Evolutionary conservation across 2,113 vertebrate genomes (phyloP).

Genomic region (Apodemus speciosus): DNA sequence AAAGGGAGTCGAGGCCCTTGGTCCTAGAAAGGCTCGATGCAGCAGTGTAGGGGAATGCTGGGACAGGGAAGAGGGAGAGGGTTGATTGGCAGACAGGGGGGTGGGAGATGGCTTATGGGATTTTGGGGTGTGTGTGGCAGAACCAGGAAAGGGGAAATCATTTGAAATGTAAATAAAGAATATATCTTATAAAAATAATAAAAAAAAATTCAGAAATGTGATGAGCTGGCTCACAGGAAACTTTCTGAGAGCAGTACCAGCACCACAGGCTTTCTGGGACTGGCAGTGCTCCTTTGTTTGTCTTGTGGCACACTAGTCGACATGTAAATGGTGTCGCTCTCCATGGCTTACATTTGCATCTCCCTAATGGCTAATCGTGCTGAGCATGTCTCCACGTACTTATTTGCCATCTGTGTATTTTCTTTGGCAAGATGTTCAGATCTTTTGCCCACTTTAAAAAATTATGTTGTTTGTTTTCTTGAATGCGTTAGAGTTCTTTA

Average conservation of each 20-base stretch:
- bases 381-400: not conserved
- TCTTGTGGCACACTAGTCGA: not conserved
- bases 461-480: constrained; percentile 29
- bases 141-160: no score
- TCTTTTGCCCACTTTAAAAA: constrained; percentile 33
- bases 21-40: no score
- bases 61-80: no score
- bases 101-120: no score
- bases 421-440: constrained; percentile 16
- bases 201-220: not conserved
- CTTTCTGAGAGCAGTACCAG: not conserved
- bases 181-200: no score
- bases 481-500: not conserved
- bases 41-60: no score
- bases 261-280: not conserved
- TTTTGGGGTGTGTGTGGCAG: no score
- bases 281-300: not conserved
- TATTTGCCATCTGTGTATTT: constrained; percentile 4
- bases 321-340: not conserved
- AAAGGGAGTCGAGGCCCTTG: no score
- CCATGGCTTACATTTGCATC: not conserved
- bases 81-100: no score
- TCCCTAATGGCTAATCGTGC: not conserved
- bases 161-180: no score
- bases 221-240: not conserved